Evolutionary conservation across 1,140 invertebrate genomes (phyloP).

Genomic region (Cherax destructor): DNA sequence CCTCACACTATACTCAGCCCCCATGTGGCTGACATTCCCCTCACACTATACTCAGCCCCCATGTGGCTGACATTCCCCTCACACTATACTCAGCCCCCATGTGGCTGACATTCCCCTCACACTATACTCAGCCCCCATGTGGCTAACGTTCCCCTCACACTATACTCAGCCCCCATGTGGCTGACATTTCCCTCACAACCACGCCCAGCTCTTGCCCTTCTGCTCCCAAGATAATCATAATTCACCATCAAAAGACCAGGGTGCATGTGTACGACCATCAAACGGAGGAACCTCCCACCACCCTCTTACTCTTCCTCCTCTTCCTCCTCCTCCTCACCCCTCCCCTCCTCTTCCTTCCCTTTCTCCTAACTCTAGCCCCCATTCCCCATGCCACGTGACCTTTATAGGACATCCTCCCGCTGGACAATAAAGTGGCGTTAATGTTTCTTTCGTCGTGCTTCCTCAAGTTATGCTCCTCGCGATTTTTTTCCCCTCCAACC

Average conservation of each 20-base stretch:
- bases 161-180: neutral
- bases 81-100: neutral
- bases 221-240: neutral
- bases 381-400: neutral
- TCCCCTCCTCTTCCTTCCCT: neutral
- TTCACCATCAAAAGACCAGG: neutral
- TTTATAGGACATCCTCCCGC: neutral
- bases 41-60: neutral
- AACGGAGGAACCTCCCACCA: neutral
- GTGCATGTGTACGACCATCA: neutral
- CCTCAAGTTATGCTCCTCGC: neutral
- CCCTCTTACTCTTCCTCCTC: neutral
- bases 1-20: neutral
- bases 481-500: neutral
- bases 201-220: neutral
- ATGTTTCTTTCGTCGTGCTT: neutral
- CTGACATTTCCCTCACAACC: neutral
- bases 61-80: neutral
- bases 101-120: neutral
- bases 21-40: neutral
- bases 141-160: neutral
- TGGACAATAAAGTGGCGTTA: constrained; percentile 7
- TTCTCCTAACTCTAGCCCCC: too few relatives aligned
- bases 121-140: neutral
- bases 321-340: neutral